These are phyloP conservation scores for Prostheceraeus crozeri DNA, from an alignment of 2,888 invertebrate species.

Conservation along the genomic window DNA sequence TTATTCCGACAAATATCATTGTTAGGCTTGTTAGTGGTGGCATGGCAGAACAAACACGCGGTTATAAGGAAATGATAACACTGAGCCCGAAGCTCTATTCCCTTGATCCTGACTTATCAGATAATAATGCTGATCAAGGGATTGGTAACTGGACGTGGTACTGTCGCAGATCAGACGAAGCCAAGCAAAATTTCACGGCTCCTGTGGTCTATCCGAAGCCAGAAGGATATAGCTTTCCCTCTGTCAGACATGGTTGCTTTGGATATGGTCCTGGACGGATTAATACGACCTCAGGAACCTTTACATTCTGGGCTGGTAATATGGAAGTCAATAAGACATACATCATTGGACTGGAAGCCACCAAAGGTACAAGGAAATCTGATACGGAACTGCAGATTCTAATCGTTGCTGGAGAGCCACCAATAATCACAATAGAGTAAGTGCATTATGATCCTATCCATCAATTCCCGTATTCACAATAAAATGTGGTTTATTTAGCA, in stretches of 20 bases:
- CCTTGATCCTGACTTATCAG: constrained; percentile 53
- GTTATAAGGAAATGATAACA: constrained; percentile 44
- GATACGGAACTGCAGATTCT: constrained; percentile 21
- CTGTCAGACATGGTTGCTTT: constrained; percentile 28
- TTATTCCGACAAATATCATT: constrained; percentile 49
- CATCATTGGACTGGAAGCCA: constrained; percentile 1
- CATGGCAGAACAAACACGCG: constrained; percentile 45
- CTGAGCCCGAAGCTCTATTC: constrained; percentile 50
- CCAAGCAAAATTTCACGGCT: neutral
- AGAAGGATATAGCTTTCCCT: neutral
- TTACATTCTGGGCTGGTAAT: constrained; percentile 28
- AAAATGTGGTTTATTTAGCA: too few relatives aligned
- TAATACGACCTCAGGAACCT: constrained; percentile 16
- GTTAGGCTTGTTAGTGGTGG: constrained; percentile 49
- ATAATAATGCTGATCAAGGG: neutral
- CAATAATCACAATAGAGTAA: constrained; percentile 27
- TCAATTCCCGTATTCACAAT: too few relatives aligned
- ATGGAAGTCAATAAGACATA: constrained; percentile 13
- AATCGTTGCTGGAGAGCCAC: constrained; percentile 17
- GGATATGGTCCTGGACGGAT: constrained; percentile 35
- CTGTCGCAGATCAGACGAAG: neutral
- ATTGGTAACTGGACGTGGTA: constrained; percentile 27
- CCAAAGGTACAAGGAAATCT: constrained; percentile 21
- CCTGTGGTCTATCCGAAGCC: constrained; percentile 6
- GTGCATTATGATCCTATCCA: neutral